Percentiles rank a stretch among this genome's conserved stretches.
These are phyloP conservation scores for Lacerta agilis DNA, from an alignment of 2,797 vertebrate species.

Conservation along the genomic window DNA sequence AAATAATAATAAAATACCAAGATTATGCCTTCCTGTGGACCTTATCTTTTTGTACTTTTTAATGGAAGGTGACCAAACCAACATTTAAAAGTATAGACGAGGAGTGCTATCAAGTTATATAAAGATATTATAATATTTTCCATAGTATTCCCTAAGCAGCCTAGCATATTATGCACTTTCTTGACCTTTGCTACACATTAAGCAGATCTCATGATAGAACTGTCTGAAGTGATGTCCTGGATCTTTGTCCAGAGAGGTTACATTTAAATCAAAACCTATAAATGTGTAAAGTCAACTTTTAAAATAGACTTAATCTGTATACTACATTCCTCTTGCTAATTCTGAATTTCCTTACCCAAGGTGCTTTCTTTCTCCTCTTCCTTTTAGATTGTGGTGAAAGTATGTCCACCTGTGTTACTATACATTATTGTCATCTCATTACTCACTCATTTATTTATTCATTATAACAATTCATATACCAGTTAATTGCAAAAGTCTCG, in stretches of 20 bases:
- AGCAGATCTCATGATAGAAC: conserved; percentile 51
- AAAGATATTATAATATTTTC: conserved; percentile 52
- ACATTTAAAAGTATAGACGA: conserved; percentile 52
- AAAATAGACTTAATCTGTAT: background rate
- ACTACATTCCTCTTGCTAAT: conserved; percentile 8
- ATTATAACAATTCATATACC: too few species aligned
- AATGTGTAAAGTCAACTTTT: conserved; percentile 23
- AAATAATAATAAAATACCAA: conserved; percentile 26
- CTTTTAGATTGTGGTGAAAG: background rate
- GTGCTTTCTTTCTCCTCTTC: conserved; percentile 28
- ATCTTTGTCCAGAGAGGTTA: conserved; percentile 56
- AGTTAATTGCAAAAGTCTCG: too few species aligned
- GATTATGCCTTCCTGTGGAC: conserved; percentile 38
- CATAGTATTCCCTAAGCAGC: conserved; percentile 58
- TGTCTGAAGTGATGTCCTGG: conserved; percentile 49
- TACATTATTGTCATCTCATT: background rate
- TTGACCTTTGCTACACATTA: conserved; percentile 66
- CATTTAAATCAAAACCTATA: conserved; percentile 42
- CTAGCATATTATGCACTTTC: conserved; percentile 62
- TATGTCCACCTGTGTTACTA: conserved; percentile 17
- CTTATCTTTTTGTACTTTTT: conserved; percentile 31
- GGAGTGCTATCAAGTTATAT: conserved; percentile 46
- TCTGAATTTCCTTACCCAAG: conserved; percentile 42
- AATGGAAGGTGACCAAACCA: conserved; percentile 37
- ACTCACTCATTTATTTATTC: background rate